These are phyloP conservation scores for Zalophus californianus DNA, from an alignment of 2,797 vertebrate genomes.

Conservation along the genomic window DNA sequence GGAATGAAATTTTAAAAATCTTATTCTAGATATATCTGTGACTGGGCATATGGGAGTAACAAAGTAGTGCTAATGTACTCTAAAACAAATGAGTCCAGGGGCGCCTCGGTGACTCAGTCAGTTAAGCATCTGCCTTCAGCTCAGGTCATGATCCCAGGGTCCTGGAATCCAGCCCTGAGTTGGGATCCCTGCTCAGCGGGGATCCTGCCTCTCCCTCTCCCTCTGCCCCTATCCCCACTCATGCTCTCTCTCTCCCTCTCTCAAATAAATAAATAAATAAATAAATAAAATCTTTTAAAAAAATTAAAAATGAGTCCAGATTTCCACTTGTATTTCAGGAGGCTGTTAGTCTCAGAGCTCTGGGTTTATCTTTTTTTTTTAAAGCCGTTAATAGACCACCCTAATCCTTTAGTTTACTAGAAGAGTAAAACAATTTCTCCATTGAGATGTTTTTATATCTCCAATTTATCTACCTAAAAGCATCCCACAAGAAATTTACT, in stretches of 20 bases:
- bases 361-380: conserved; percentile 44
- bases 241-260: neutral
- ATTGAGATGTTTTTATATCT: conserved; percentile 45
- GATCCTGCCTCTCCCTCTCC: neutral
- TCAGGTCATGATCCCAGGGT: neutral
- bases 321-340: conserved; percentile 67
- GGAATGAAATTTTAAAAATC: neutral
- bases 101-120: neutral
- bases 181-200: neutral
- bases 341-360: conserved; percentile 2
- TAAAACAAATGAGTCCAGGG: conserved; percentile 69
- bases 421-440: conserved; percentile 39
- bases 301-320: neutral
- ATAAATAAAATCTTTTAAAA: neutral
- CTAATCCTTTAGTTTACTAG: conserved; percentile 63
- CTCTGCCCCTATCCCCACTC: neutral
- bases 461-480: conserved; percentile 54
- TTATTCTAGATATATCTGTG: neutral
- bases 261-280: neutral
- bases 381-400: conserved; percentile 32
- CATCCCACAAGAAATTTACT: conserved; percentile 25
- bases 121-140: neutral
- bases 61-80: neutral
- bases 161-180: neutral
- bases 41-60: conserved; percentile 40